These are phyloP conservation scores for Sebastes dallii DNA, from an alignment of 2,797 vertebrate genomes.

Conservation along the genomic window DNA sequence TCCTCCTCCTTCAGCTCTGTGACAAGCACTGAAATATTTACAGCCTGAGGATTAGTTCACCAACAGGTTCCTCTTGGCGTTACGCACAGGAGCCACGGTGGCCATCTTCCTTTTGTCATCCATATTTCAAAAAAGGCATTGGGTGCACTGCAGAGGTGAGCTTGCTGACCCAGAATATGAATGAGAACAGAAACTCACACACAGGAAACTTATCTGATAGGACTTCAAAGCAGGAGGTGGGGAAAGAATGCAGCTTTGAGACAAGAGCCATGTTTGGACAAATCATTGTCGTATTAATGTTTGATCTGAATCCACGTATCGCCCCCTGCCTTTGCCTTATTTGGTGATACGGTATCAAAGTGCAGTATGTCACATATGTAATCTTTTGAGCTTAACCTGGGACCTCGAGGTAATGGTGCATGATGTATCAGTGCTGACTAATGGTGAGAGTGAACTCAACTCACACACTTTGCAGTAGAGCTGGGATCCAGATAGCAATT, in stretches of 20 bases:
- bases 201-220: constrained; percentile 43
- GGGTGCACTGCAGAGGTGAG: constrained; percentile 17
- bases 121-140: constrained; percentile 67
- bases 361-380: background rate
- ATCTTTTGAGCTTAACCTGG: constrained; percentile 19
- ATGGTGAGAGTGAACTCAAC: background rate
- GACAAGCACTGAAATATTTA: constrained; percentile 76
- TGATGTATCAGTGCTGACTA: constrained; percentile 15
- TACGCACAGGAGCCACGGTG: constrained; percentile 29
- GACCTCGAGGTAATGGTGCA: constrained; percentile 12
- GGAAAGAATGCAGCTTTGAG: constrained; percentile 5
- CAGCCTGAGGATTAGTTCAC: constrained; percentile 55
- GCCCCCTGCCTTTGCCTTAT: constrained; percentile 9
- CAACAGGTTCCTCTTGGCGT: constrained; percentile 44
- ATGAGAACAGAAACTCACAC: constrained; percentile 50
- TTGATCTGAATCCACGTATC: constrained; percentile 6
- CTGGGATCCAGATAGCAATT: background rate
- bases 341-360: constrained; percentile 28
- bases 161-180: constrained; percentile 59
- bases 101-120: constrained; percentile 65
- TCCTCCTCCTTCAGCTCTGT: constrained; percentile 44
- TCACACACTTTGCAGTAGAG: background rate
- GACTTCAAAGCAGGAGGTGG: constrained; percentile 42
- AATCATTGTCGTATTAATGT: constrained; percentile 7
- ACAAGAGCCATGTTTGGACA: constrained; percentile 10